Conservation (phyloP, 1,140 invertebrate species). For the Aphis craccivora region DNA sequence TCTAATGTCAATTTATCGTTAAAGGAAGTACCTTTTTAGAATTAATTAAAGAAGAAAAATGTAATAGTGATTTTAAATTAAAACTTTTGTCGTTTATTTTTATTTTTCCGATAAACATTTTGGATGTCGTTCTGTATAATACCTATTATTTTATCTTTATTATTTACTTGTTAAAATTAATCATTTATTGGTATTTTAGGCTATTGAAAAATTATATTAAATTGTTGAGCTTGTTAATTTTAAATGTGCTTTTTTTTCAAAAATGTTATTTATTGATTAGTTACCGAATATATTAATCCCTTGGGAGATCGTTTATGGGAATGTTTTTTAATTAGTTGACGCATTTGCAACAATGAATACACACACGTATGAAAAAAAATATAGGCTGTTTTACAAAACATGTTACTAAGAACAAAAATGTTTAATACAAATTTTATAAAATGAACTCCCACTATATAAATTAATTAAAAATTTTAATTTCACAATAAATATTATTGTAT, state of each 20-base stretch:
- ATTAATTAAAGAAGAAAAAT: too few relatives aligned
- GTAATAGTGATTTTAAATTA: neutral
- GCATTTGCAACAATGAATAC: neutral
- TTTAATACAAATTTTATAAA: too few relatives aligned
- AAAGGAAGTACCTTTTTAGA: too few relatives aligned
- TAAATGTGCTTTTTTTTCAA: neutral
- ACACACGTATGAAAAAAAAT: neutral
- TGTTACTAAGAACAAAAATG: neutral
- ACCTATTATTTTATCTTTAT: neutral
- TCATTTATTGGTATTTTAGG: neutral
- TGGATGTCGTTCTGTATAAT: neutral
- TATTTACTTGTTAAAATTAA: neutral
- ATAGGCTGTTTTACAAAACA: neutral
- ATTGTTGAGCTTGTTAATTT: neutral
- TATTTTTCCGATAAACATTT: neutral
- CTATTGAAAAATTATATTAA: neutral
- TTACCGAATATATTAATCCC: neutral
- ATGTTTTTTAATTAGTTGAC: neutral
- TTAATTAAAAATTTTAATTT: neutral
- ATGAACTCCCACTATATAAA: neutral
- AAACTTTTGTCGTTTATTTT: neutral
- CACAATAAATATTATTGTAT: neutral
- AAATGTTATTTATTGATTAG: neutral
- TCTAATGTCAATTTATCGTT: too few relatives aligned
- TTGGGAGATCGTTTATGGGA: neutral